These are phyloP conservation scores for Donacobius atricapilla DNA, from an alignment of 2,113 vertebrate genomes.

Conservation along the genomic window DNA sequence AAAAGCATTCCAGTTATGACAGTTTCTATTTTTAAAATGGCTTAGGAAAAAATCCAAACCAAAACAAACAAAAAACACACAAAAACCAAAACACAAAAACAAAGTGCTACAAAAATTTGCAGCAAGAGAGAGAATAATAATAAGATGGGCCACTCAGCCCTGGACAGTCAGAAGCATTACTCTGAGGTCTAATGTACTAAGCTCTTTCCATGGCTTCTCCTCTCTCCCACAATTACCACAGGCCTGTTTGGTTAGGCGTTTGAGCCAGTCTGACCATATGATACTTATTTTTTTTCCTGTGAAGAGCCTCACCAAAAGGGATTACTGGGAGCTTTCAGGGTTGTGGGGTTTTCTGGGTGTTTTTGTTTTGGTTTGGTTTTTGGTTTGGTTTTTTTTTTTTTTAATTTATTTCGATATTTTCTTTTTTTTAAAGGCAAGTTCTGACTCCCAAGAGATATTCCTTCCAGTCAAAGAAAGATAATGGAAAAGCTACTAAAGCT, in stretches of 20 bases:
- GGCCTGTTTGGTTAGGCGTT: background rate
- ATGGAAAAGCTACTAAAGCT: background rate
- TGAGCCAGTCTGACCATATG: background rate
- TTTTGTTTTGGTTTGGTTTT: background rate
- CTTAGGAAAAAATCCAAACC: background rate
- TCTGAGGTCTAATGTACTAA: background rate
- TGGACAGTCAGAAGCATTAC: background rate
- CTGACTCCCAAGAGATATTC: background rate
- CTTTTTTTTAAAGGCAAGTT: background rate
- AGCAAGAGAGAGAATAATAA: background rate
- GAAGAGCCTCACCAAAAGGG: background rate
- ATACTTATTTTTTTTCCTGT: background rate
- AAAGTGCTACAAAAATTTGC: background rate
- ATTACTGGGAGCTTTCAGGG: background rate
- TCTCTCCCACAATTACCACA: background rate
- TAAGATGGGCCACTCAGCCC: background rate
- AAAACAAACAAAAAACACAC: background rate
- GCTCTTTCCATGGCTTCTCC: background rate
- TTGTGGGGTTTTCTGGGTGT: background rate
- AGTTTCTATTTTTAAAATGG: background rate
- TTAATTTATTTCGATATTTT: background rate
- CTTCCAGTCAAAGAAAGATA: background rate
- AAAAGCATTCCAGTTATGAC: background rate
- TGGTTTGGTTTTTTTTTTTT: too few relatives aligned
- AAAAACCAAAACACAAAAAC: background rate